Evolutionary conservation across 1,140 invertebrate genomes (phyloP), one percentile per base, ranked within the genome.

Genomic region (Conus betulinus): DNA sequence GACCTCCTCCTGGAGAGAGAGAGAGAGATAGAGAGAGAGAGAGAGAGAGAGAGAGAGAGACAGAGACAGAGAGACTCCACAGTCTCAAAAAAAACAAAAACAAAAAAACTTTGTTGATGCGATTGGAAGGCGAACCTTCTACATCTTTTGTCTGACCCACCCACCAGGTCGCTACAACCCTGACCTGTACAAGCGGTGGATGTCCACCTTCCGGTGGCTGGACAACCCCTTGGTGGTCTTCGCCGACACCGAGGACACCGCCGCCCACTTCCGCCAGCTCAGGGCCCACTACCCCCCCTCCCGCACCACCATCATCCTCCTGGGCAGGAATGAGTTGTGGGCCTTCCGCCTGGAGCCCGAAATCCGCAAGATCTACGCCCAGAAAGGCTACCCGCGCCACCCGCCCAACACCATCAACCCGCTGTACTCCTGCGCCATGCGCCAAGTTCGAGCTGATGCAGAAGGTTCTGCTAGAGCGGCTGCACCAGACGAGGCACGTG

Each of bases 381-480:
- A 92, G n/a, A 90, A 89, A 15, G 87, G 85, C 53, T 94, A 93
- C 76, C 93, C 93, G 13, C 87, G 91, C 25, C 88, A 92, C 87
- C 55, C 67, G 2, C 93, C 93, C 27, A 93, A 93, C 85, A 93
- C 92, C 13, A 91, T 93, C 15, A 84, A 90, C 23, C 85, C 90
- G 2, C 85, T n/a, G 17, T 94, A 94, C 60, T 91, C 92, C 13
- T 91, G 91, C 82, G 89, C 90, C 8, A 94, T 93, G 93, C 93
- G 92, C 91, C 15, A 94, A 94, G 78, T 93, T 91, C 87, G 93
- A 94, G 78, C 53, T 92, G 52, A 74, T 93, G 53, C 60, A 91
- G 10, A 90, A 76, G n/a, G 90, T 90, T 4, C 90, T 93, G 5
- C 63, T 79, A 4, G 78, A 89, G 67, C 90, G 89, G 60, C 87